Base-by-base conservation (phyloP, 2,888 invertebrate genomes). In the Cremastinae sp. region DNA sequence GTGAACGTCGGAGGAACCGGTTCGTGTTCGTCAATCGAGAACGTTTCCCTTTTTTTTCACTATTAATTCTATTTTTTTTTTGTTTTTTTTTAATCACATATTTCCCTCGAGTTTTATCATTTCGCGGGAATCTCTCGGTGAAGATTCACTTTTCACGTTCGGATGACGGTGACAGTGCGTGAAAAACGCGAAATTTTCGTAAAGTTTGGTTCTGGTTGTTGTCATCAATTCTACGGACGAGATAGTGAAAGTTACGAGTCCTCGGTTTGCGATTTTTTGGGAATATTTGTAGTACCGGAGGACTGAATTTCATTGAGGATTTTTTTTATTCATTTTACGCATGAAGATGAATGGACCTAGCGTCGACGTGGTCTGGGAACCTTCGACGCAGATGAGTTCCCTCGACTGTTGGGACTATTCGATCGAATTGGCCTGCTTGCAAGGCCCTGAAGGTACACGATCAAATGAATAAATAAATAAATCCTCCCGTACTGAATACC, bases 341-440 rank as follows among this genome's bases (percentile, higher is more conserved):
- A 78, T 74, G 74, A 84, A 74, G 74, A 89, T 89, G 89, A 88
- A 80, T 80, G 84, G 84, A 49, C 82, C 82, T 61, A 87, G 83
- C 87, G 88, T 83, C 85, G 90, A 85, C 81, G 88, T 83, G 84
- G 90, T 86, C 82, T 89, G 87, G 88, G 90, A 90, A 37, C 85
- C 88, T 16, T 83, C 89, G 72, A 84, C 90, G 53, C 89, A 92
- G 76, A 90, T 94, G 81, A 94, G 93, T 86, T 95, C 95, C 62
- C 90, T 96, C 89, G 96, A 96, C 88, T 93, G 93, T 85, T 96
- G 96, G 96, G 96, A 96, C 92, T 96, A 96, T 88, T 94, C 95
- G 56, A 94, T 96, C 83, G 96, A 96, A 89, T 90, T 96, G 90
- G 95, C 95, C 88, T 95, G 95, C 89, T 91, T 95, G 83, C 93